These are phyloP conservation scores for Scomber scombrus DNA, from an alignment of 2,113 vertebrate genomes.

Conservation along the genomic window DNA sequence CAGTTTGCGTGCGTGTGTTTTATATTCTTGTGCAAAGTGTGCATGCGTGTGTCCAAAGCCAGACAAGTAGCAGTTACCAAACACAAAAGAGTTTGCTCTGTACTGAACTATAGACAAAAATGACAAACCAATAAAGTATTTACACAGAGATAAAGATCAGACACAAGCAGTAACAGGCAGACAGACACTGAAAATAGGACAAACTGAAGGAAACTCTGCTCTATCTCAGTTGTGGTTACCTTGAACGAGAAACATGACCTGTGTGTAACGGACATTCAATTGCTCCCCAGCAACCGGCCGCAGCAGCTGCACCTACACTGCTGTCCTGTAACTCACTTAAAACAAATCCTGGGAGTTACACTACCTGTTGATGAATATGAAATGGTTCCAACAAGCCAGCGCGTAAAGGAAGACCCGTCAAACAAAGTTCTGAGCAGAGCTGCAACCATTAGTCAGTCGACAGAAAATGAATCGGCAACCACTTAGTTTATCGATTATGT, in stretches of 20 bases:
- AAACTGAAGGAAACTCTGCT: no score
- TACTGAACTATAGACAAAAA: not conserved
- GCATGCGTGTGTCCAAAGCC: slow-evolving; percentile 15
- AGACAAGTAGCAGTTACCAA: slow-evolving; percentile 6
- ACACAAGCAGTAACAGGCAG: not conserved
- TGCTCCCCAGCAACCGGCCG: not conserved
- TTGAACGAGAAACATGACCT: no score
- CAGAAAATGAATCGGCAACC: no score
- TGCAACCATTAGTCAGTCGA: no score
- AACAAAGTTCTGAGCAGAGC: not conserved
- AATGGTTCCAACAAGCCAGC: not conserved
- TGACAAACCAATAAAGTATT: slow-evolving; percentile 12
- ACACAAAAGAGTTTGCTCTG: not conserved
- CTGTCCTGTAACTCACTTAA: not conserved
- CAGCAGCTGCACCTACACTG: not conserved
- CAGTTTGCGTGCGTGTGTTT: not conserved
- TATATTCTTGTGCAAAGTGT: not conserved
- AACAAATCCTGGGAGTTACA: not conserved
- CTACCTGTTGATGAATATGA: not conserved
- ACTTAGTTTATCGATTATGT: no score
- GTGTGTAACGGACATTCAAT: no score
- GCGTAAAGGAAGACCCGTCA: not conserved
- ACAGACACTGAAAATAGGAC: no score
- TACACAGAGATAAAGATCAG: slow-evolving; percentile 1
- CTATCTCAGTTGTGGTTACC: no score